Percentiles rank a stretch among this genome's conserved stretches.
These are phyloP conservation scores for Eulacestoma nigropectus DNA, from an alignment of 2,113 vertebrate species.

Conservation along the genomic window DNA sequence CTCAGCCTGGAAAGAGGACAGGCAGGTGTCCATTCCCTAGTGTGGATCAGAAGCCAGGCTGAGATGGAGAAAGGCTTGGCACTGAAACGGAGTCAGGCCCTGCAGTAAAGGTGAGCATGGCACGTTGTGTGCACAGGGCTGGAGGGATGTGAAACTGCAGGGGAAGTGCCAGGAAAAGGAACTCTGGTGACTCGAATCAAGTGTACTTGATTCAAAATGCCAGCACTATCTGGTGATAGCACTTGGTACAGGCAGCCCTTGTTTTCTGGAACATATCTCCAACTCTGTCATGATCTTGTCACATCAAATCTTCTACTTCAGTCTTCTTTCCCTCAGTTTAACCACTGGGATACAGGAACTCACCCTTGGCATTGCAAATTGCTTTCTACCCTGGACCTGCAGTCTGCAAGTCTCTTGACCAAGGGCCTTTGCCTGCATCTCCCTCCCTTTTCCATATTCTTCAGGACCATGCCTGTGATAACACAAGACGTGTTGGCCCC, in stretches of 20 bases:
- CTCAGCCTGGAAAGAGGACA: neutral
- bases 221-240: neutral
- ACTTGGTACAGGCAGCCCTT: neutral
- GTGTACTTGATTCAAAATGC: neutral
- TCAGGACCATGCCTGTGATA: neutral
- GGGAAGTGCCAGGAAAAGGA: neutral
- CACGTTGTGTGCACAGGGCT: neutral
- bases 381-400: neutral
- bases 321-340: neutral
- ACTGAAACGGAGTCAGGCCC: neutral
- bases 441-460: neutral
- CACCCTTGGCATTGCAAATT: neutral
- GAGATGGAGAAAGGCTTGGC: neutral
- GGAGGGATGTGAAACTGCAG: neutral
- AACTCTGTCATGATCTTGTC: neutral
- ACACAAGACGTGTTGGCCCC: neutral
- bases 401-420: neutral
- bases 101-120: neutral
- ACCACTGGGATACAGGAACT: neutral
- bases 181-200: neutral
- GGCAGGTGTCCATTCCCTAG: neutral
- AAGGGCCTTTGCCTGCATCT: neutral
- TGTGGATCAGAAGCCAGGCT: neutral
- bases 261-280: neutral
- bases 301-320: neutral